phyloP scores from a whole-genome alignment of 2,113 vertebrate species.

The Ictidomys tridecemlineatus region DNA sequence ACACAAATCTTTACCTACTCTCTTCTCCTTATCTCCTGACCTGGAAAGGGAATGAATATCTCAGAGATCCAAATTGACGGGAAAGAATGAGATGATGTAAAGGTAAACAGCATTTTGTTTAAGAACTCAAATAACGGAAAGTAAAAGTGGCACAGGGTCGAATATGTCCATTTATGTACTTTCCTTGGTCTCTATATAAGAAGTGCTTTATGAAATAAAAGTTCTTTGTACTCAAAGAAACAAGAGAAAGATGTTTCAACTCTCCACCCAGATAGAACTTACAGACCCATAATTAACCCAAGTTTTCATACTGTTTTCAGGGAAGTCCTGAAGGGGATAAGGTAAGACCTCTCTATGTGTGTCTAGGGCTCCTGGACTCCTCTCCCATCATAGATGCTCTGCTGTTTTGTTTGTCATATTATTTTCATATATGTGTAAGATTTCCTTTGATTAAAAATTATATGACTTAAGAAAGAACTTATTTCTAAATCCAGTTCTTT shows the following conservation, averaged over 20 bases:
- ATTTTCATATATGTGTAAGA: neutral
- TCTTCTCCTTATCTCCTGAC: neutral
- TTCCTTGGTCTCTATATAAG: neutral
- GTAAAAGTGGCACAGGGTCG: neutral
- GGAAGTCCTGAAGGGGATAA: neutral
- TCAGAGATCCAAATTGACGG: neutral
- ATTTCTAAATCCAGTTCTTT: neutral
- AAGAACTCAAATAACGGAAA: constrained; percentile 27
- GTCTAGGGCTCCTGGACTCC: neutral
- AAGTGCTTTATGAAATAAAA: neutral
- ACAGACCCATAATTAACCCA: neutral
- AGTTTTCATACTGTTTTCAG: neutral
- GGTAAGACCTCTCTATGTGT: neutral
- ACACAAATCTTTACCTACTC: neutral
- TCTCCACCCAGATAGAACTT: neutral
- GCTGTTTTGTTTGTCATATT: neutral
- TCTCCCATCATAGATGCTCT: neutral
- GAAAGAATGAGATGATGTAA: neutral
- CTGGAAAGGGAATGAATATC: neutral
- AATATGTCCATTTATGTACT: neutral
- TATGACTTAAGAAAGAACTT: constrained; percentile 18
- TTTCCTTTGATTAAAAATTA: constrained; percentile 33
- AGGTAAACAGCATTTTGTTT: neutral
- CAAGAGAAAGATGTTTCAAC: neutral
- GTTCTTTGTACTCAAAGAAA: neutral